Conservation (phyloP, 2,888 invertebrate species). For the Galeruca laticollis region DNA sequence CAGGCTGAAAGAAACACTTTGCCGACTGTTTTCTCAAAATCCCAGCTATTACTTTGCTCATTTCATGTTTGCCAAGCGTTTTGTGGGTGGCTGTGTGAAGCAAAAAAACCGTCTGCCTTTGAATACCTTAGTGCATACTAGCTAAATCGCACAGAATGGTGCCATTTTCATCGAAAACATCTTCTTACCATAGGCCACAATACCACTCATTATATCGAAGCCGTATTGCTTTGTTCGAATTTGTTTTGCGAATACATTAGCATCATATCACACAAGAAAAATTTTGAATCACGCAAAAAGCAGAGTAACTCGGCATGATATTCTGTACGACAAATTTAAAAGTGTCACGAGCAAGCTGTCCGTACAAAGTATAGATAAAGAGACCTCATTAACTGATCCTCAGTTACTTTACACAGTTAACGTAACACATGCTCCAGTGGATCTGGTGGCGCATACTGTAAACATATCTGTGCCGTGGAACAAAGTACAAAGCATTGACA, state of each 20-base stretch:
- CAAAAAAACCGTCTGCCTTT: neutral
- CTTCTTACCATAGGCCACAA: conserved; percentile 15
- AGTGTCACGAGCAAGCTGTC: neutral
- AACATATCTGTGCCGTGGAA: conserved; percentile 23
- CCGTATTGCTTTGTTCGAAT: neutral
- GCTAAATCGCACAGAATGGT: conserved; percentile 1
- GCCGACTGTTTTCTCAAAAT: neutral
- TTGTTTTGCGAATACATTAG: conserved; percentile 15
- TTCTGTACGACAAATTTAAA: neutral
- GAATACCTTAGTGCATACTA: neutral
- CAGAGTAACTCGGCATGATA: too few relatives aligned
- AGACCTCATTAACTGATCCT: too few relatives aligned
- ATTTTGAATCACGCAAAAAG: too few relatives aligned
- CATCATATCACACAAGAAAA: conserved; percentile 12
- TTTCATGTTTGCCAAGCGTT: neutral
- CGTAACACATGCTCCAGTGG: neutral
- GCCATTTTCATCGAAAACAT: conserved; percentile 8
- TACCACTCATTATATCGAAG: neutral
- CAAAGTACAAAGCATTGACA: conserved; percentile 8
- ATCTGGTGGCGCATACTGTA: conserved; percentile 14
- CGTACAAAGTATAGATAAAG: conserved; percentile 9
- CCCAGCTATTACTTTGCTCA: neutral
- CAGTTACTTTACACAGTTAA: conserved; percentile 20
- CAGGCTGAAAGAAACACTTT: conserved; percentile 8
- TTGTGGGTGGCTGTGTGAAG: neutral